Percentiles rank a stretch among this genome's conserved stretches.
These are phyloP conservation scores for Dynastes tityus DNA, from an alignment of 2,888 invertebrate genomes.

Conservation along the genomic window DNA sequence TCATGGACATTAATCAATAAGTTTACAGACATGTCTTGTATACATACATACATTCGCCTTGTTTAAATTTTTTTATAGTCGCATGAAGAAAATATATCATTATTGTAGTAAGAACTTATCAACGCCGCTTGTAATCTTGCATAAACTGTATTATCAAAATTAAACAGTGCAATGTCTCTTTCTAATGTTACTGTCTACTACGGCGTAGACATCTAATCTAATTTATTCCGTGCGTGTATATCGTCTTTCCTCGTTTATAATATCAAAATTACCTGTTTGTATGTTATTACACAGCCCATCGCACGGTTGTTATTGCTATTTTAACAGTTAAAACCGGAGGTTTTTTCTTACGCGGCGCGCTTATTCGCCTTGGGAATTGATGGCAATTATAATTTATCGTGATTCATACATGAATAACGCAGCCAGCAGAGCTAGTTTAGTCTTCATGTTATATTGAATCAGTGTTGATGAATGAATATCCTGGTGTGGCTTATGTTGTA, in stretches of 20 bases:
- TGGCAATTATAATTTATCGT: constrained; percentile 58
- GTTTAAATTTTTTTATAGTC: background rate
- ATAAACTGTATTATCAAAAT: constrained; percentile 41
- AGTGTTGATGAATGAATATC: constrained; percentile 44
- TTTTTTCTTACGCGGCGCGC: constrained; percentile 41
- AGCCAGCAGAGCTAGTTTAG: constrained; percentile 44
- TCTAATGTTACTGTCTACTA: background rate
- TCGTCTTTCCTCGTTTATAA: constrained; percentile 35
- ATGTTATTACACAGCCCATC: constrained; percentile 26
- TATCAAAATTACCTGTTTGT: constrained; percentile 31
- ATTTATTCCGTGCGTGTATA: constrained; percentile 8
- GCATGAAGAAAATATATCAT: constrained; percentile 10
- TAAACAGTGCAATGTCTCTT: constrained; percentile 28
- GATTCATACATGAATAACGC: constrained; percentile 60
- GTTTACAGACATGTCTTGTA: background rate
- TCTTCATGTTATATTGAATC: constrained; percentile 47
- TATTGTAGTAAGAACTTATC: constrained; percentile 25
- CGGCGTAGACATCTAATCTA: constrained; percentile 1
- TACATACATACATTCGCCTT: background rate
- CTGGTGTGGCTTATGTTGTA: constrained; percentile 37
- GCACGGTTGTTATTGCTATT: background rate
- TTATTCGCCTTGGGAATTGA: constrained; percentile 56
- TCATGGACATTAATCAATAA: too few relatives aligned
- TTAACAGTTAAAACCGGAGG: constrained; percentile 22
- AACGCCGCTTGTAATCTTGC: constrained; percentile 23